Evolutionary conservation across 2,113 vertebrate species (phyloP).

Genomic region (Bolborhynchus lineola): DNA sequence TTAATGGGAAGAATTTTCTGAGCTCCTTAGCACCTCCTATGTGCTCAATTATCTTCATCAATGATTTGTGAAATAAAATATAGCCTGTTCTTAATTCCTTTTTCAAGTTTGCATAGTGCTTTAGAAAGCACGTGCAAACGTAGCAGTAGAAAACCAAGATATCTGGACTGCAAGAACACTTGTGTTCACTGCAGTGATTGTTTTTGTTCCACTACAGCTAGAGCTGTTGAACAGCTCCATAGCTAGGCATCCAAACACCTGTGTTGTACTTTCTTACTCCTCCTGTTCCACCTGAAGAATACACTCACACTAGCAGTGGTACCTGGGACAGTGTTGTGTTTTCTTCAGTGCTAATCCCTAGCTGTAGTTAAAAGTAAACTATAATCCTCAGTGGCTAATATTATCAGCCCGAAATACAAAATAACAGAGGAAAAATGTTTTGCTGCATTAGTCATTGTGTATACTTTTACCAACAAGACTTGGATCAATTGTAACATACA

Average conservation of each 20-base stretch:
- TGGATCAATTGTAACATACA: neutral
- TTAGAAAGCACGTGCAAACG: neutral
- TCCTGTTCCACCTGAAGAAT: neutral
- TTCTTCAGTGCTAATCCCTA: neutral
- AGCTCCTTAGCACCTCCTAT: neutral
- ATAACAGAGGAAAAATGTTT: neutral
- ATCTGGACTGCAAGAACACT: neutral
- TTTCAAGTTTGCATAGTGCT: neutral
- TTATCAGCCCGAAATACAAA: neutral
- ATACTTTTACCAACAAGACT: neutral
- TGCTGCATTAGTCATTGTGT: neutral
- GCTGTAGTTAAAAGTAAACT: neutral
- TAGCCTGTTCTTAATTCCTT: neutral
- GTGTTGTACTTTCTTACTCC: neutral
- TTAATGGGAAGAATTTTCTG: neutral
- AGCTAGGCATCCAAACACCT: neutral
- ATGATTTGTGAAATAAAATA: neutral
- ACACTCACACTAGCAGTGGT: neutral
- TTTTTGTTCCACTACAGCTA: neutral
- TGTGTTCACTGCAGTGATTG: neutral
- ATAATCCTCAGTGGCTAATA: neutral
- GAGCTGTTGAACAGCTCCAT: neutral
- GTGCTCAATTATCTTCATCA: neutral
- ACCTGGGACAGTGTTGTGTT: neutral
- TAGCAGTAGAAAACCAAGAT: neutral